Evolutionary conservation across 2,113 vertebrate genomes (phyloP).

Genomic region (Athene noctua): DNA sequence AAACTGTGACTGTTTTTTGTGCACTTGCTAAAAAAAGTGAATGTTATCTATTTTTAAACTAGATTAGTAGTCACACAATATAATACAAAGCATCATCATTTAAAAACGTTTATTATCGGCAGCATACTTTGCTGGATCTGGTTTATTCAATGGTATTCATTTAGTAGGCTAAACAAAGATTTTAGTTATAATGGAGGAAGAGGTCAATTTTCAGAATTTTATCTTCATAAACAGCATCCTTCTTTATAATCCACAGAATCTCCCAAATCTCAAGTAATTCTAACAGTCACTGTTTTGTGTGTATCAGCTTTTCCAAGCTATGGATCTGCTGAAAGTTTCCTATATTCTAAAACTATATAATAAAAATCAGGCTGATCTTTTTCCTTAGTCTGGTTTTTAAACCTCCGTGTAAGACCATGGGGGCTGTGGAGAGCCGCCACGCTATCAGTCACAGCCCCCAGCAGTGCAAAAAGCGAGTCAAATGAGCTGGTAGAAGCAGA

Average conservation of each 20-base stretch:
- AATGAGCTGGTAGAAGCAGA: neutral
- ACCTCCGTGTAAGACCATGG: neutral
- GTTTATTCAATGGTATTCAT: neutral
- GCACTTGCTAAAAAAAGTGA: constrained; percentile 25
- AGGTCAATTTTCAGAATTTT: neutral
- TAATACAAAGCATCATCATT: constrained; percentile 12
- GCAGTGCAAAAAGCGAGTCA: rapidly evolving
- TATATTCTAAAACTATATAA: neutral
- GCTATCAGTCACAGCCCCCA: neutral
- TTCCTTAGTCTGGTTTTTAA: neutral
- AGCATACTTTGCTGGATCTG: neutral
- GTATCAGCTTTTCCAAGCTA: neutral
- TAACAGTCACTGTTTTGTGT: neutral
- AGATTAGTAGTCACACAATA: constrained; percentile 27
- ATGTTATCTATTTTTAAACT: constrained; percentile 38
- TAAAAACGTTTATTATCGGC: constrained; percentile 16
- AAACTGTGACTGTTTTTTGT: neutral
- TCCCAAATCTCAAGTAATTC: constrained; percentile 15
- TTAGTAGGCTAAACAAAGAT: constrained; percentile 27
- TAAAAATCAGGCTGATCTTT: neutral
- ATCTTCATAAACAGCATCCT: neutral
- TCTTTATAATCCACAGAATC: neutral
- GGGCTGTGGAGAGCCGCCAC: neutral
- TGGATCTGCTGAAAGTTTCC: neutral
- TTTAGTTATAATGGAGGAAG: neutral